Conservation (phyloP, 2,797 vertebrate species). For the Orestias chungarensis region DNA sequence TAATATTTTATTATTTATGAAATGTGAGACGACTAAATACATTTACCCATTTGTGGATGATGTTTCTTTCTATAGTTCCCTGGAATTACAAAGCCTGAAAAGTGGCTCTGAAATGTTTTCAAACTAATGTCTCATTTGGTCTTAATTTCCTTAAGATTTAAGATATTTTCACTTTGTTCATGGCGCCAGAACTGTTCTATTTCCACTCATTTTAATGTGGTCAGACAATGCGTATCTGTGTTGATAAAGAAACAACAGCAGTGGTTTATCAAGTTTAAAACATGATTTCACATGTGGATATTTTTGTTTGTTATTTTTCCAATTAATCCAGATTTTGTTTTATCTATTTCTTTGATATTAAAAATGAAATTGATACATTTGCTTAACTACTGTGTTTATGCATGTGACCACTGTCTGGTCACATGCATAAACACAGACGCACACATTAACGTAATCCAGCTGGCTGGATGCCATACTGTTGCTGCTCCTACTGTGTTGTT, state of each 20-base stretch:
- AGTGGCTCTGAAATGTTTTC: neutral
- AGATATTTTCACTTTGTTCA: neutral
- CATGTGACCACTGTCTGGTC: constrained; percentile 63
- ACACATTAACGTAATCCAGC: constrained; percentile 46
- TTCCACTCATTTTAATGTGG: neutral
- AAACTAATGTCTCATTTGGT: neutral
- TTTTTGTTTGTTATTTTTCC: neutral
- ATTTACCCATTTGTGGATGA: neutral
- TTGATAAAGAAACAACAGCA: neutral
- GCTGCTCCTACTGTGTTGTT: constrained; percentile 45
- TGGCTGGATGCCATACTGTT: constrained; percentile 61
- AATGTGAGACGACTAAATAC: neutral
- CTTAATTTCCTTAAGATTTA: neutral
- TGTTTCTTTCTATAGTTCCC: neutral
- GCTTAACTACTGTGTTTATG: constrained; percentile 11
- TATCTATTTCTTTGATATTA: neutral
- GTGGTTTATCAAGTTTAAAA: neutral
- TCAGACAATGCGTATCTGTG: neutral
- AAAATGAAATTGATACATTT: neutral
- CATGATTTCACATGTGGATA: neutral
- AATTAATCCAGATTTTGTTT: too few species aligned
- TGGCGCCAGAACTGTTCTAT: neutral
- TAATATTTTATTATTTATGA: neutral
- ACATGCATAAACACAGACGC: constrained; percentile 48
- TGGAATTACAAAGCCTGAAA: neutral